Conservation (phyloP, 2,888 invertebrate genomes). For the Cecidostiba fungosa region DNA sequence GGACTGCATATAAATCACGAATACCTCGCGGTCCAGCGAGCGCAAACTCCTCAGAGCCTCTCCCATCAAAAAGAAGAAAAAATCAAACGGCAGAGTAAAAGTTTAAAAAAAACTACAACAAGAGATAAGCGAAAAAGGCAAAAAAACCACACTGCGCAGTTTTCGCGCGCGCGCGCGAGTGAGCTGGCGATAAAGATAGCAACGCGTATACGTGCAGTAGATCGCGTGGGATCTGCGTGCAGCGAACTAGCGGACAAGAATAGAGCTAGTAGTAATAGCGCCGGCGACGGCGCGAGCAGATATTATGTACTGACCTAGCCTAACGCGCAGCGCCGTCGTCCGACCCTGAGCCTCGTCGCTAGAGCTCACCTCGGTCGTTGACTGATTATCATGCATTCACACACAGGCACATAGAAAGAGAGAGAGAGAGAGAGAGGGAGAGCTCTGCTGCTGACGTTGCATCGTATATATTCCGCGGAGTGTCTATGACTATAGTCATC, state of each 20-base stretch:
- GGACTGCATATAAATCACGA: background rate
- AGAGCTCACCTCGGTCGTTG: conserved; percentile 51
- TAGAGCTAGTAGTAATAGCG: conserved; percentile 37
- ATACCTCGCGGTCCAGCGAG: too few relatives aligned
- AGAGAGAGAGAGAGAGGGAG: too few relatives aligned
- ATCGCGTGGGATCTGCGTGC: background rate
- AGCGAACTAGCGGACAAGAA: conserved; percentile 6
- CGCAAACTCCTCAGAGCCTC: too few relatives aligned
- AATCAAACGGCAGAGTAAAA: background rate
- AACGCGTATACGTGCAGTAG: background rate
- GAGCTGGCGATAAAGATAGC: background rate
- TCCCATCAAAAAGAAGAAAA: background rate
- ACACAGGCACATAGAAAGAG: background rate
- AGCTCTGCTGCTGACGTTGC: background rate
- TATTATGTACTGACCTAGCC: conserved; percentile 57
- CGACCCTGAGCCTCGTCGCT: conserved; percentile 52
- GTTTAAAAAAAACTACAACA: background rate
- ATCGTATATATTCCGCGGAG: background rate
- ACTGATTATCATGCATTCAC: conserved; percentile 57
- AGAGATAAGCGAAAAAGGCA: background rate
- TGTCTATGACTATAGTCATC: background rate
- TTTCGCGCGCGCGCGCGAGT: background rate
- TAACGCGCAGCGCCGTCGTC: conserved; percentile 31
- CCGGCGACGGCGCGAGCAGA: conserved; percentile 10
- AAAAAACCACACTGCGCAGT: conserved; percentile 7